Percentiles rank a stretch among this genome's conserved stretches.
Conservation (phyloP, 2,888 invertebrate species). For the Drosophila diplacantha region DNA sequence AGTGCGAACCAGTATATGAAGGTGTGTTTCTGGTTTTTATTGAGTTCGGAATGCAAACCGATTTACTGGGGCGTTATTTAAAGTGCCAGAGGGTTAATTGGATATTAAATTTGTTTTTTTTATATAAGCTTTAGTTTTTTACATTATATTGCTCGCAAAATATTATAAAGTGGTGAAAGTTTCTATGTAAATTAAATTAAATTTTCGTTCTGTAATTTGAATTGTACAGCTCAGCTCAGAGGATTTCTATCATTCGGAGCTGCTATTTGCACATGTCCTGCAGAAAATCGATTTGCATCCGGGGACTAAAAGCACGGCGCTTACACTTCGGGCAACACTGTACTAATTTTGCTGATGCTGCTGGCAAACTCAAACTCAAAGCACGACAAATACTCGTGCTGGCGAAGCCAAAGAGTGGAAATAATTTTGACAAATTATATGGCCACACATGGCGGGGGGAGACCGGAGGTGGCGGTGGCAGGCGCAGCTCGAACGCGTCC, state of each 20-base stretch:
- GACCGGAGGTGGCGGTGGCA: constrained; percentile 10
- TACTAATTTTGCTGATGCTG: constrained; percentile 56
- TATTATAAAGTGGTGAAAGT: background rate
- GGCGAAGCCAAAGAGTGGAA: constrained; percentile 53
- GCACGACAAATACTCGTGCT: constrained; percentile 42
- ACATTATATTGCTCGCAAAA: background rate
- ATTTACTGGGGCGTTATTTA: constrained; percentile 4
- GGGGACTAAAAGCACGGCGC: constrained; percentile 57
- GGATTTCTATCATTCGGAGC: background rate
- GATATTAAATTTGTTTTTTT: no score
- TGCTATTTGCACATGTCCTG: background rate
- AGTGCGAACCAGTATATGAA: constrained; percentile 42
- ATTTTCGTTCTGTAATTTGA: background rate
- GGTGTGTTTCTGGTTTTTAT: constrained; percentile 19
- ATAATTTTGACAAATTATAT: constrained; percentile 54
- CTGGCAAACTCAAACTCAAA: constrained; percentile 43
- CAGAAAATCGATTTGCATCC: constrained; percentile 27
- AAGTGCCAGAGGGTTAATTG: no score
- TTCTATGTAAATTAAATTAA: background rate
- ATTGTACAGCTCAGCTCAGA: background rate
- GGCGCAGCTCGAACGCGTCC: constrained; percentile 33
- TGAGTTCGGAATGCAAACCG: constrained; percentile 8
- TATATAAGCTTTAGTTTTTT: no score
- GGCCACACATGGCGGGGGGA: constrained; percentile 33
- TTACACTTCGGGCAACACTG: constrained; percentile 49